phyloP scores from a whole-genome alignment of 2,888 invertebrate species.

The Philereme transversata region DNA sequence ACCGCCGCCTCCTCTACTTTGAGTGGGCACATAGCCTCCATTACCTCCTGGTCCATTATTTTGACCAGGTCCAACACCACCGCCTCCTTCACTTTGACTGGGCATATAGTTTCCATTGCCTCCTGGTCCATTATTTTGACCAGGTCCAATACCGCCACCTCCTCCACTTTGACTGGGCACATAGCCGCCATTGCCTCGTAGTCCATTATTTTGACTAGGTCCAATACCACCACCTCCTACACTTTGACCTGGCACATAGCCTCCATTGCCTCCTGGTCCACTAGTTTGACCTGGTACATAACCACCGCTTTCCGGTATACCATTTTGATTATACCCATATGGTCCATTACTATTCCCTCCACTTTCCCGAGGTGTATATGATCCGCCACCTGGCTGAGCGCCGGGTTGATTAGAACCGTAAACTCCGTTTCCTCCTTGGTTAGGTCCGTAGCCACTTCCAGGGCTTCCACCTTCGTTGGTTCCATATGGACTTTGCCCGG shows the following conservation, averaged over 20 bases:
- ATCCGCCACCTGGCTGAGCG: background rate
- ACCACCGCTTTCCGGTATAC: slow-evolving; percentile 9
- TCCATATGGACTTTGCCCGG: slow-evolving; percentile 30
- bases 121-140: slow-evolving; percentile 23
- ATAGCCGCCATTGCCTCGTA: slow-evolving; percentile 22
- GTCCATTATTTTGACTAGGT: slow-evolving; percentile 2
- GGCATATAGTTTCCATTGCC: slow-evolving; percentile 33
- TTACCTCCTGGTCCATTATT: slow-evolving; percentile 8
- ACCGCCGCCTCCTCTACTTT: slow-evolving; percentile 21
- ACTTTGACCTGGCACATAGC: slow-evolving; percentile 31
- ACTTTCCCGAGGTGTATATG: slow-evolving; percentile 5
- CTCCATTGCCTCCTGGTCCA: slow-evolving; percentile 26
- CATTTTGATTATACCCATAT: slow-evolving; percentile 20
- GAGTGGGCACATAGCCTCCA: slow-evolving; percentile 12
- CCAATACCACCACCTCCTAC: slow-evolving; percentile 12
- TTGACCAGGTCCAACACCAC: slow-evolving; percentile 27
- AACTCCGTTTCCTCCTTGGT: slow-evolving; percentile 19
- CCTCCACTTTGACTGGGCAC: slow-evolving; percentile 29
- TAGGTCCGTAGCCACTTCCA: slow-evolving; percentile 27
- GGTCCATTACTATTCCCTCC: slow-evolving; percentile 11
- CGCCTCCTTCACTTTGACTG: slow-evolving; percentile 6
- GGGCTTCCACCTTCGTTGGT: slow-evolving; percentile 27
- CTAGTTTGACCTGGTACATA: slow-evolving; percentile 22
- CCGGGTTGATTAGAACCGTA: slow-evolving; percentile 8
- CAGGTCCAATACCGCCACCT: slow-evolving; percentile 28